Conservation (phyloP, 2,113 vertebrate species). For the Struthidea cinerea region DNA sequence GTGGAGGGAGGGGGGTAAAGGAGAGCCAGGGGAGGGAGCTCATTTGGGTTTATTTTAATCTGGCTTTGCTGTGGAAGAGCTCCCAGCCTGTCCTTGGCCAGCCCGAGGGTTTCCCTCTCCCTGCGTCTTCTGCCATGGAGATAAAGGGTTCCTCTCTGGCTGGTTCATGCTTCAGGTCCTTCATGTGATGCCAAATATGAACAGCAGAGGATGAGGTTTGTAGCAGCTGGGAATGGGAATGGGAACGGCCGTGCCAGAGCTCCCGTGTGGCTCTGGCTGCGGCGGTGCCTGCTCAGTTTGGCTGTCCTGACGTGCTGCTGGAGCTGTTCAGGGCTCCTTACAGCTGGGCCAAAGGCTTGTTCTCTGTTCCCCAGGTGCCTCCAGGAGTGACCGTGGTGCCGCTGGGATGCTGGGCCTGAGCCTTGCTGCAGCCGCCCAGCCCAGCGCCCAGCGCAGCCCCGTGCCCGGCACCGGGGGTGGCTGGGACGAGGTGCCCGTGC, state of each 20-base stretch:
- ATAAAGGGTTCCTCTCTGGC: not conserved
- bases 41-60: rapidly evolving
- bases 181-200: not conserved
- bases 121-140: not conserved
- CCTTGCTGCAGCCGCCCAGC: not conserved
- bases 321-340: rapidly evolving
- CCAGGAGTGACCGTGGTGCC: not conserved
- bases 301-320: not conserved
- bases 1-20: too few relatives aligned
- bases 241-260: not conserved
- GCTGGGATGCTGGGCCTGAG: not conserved
- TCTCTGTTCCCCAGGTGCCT: not conserved
- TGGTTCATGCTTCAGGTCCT: not conserved
- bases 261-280: not conserved
- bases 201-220: not conserved
- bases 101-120: not conserved
- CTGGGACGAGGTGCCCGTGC: not conserved
- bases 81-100: not conserved
- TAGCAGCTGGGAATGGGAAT: not conserved
- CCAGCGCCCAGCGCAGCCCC: not conserved
- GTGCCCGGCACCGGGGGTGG: not conserved
- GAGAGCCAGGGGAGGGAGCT: not conserved
- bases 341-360: not conserved
- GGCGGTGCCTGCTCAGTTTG: rapidly evolving
- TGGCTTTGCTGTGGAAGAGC: not conserved